These are phyloP conservation scores for Dallia pectoralis DNA, from an alignment of 2,797 vertebrate species.

Conservation along the genomic window DNA sequence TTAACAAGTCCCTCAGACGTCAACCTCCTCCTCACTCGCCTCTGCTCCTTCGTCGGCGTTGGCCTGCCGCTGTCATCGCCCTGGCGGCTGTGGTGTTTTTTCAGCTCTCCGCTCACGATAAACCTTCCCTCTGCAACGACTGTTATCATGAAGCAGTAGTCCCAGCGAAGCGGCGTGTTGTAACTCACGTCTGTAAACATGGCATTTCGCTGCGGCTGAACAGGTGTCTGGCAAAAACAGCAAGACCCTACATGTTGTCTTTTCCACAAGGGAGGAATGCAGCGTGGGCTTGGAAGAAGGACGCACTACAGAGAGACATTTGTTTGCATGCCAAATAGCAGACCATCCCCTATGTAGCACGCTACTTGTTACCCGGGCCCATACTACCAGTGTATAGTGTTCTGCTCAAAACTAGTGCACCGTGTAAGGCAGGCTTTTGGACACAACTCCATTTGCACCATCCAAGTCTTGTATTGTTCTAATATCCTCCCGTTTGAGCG, in stretches of 20 bases:
- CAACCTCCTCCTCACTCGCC: not conserved
- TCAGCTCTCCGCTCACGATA: not conserved
- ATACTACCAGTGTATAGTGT: not conserved
- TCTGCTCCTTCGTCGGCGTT: not conserved
- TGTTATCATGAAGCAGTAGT: not conserved
- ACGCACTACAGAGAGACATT: not conserved
- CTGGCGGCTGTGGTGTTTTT: not conserved
- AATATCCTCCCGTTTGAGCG: not conserved
- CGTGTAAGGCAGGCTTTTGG: not conserved
- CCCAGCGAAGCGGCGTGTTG: not conserved
- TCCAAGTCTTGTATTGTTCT: not conserved
- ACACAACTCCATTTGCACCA: not conserved
- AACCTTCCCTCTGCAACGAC: not conserved
- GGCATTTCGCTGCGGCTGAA: not conserved
- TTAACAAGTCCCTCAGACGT: not conserved
- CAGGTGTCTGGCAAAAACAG: not conserved
- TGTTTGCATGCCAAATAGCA: not conserved
- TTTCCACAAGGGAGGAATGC: not conserved
- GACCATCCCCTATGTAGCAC: not conserved
- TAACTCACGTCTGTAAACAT: not conserved
- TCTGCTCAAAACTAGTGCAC: not conserved
- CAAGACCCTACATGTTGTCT: slow-evolving; percentile 1
- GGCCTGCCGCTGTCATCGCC: not conserved
- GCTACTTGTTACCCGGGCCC: not conserved
- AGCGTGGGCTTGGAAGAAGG: not conserved